Evolutionary conservation across 2,888 invertebrate genomes (phyloP).

Genomic region (Aelia acuminata): DNA sequence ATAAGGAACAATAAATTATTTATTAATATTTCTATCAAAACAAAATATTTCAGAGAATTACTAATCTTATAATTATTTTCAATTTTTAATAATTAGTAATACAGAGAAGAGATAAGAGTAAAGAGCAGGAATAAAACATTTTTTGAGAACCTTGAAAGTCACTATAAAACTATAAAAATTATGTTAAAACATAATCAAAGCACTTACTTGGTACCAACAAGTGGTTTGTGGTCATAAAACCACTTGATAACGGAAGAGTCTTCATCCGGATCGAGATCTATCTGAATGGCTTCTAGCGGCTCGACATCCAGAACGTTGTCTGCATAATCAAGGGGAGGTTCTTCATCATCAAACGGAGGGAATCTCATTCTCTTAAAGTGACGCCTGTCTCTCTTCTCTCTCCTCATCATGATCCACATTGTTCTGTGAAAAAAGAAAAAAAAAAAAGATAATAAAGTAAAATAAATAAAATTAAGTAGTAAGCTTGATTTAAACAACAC

Average conservation of each 20-base stretch:
- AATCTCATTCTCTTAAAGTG: conserved; percentile 99
- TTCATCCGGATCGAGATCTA: conserved; percentile 96
- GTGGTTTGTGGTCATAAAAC: conserved; percentile 98
- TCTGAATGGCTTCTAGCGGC: conserved; percentile 98
- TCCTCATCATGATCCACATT: conserved; percentile 99
- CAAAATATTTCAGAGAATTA: neutral
- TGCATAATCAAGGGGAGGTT: conserved; percentile 98
- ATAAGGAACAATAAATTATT: conserved; percentile 65
- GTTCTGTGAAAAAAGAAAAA: conserved; percentile 74
- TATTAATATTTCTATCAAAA: neutral
- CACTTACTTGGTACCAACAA: conserved; percentile 87
- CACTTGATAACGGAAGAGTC: conserved; percentile 91
- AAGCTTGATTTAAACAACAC: too few relatives aligned
- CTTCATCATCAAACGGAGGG: conserved; percentile 99
- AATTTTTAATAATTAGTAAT: too few relatives aligned
- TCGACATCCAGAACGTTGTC: conserved; percentile 99
- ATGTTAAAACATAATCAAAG: neutral
- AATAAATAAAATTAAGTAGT: too few relatives aligned
- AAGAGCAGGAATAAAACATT: too few relatives aligned
- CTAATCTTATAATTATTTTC: too few relatives aligned
- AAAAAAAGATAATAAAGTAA: neutral
- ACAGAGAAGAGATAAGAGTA: too few relatives aligned
- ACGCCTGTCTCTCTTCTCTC: conserved; percentile 97
- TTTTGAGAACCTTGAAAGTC: too few relatives aligned
- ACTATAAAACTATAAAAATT: too few relatives aligned